phyloP scores from a whole-genome alignment of 1,140 invertebrate species.

The Lordiphosa clarofinis region DNA sequence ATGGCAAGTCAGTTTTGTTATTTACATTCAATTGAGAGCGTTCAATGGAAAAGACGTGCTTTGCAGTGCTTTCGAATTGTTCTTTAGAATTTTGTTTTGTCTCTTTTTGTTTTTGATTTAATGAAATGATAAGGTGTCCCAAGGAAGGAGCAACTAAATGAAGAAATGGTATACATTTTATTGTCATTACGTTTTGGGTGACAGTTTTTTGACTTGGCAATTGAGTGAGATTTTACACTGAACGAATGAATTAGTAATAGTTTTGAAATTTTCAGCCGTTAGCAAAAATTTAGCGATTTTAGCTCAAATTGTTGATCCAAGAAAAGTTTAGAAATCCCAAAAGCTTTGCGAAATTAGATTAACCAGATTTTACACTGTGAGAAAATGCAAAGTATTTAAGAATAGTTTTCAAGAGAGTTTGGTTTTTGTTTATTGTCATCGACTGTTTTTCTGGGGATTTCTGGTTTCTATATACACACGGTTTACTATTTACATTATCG shows the following conservation, averaged over 20 bases:
- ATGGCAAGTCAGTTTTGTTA: slow-evolving; percentile 38
- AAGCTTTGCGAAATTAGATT: no score
- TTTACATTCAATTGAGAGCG: slow-evolving; percentile 68
- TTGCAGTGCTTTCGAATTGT: slow-evolving; percentile 18
- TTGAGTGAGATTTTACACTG: neutral
- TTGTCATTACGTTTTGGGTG: slow-evolving; percentile 37
- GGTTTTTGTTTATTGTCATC: no score
- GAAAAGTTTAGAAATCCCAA: no score
- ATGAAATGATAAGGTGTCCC: slow-evolving; percentile 62
- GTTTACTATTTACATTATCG: no score
- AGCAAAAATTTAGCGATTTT: no score
- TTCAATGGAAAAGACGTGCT: slow-evolving; percentile 32
- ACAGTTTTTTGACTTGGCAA: slow-evolving; percentile 32
- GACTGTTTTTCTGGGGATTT: no score
- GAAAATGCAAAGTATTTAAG: no score
- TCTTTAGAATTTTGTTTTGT: slow-evolving; percentile 8
- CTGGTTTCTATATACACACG: no score
- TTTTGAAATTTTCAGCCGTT: neutral
- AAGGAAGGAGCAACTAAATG: neutral
- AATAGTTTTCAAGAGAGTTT: no score
- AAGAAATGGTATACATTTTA: slow-evolving; percentile 47
- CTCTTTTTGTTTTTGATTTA: slow-evolving; percentile 52
- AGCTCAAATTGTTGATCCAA: no score
- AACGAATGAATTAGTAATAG: neutral
- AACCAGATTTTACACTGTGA: no score